Percentiles rank a stretch among this genome's conserved stretches.
phyloP scores from a whole-genome alignment of 2,797 vertebrate genomes.

The Remorina albescens region DNA sequence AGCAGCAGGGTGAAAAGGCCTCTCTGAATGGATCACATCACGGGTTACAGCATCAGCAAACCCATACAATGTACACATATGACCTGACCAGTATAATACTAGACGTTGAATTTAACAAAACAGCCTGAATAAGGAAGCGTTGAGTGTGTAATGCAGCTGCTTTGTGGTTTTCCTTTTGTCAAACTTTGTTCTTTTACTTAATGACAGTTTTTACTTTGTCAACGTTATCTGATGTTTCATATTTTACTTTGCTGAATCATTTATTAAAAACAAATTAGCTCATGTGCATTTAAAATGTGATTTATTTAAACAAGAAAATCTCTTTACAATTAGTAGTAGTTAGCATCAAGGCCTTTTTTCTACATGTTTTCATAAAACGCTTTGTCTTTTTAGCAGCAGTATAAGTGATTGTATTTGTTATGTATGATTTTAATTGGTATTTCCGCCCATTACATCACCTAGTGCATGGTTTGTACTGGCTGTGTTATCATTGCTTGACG shows the following conservation, averaged over 20 bases:
- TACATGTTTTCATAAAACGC: not conserved
- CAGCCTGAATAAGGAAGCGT: not conserved
- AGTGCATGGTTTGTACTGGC: not conserved
- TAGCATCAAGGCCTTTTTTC: not conserved
- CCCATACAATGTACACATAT: not conserved
- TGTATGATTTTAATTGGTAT: not conserved
- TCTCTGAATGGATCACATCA: constrained; percentile 7
- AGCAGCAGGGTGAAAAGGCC: constrained; percentile 16
- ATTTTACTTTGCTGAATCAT: not conserved
- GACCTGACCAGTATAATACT: not conserved
- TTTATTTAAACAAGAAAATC: not conserved
- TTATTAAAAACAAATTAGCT: not conserved
- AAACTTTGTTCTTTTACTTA: not conserved
- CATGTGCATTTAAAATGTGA: not conserved
- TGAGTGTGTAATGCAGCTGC: not conserved
- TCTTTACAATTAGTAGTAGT: not conserved
- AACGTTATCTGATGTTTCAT: not conserved
- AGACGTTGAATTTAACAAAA: constrained; percentile 39
- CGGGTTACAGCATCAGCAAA: constrained; percentile 2
- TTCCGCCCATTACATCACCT: not conserved
- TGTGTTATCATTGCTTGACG: constrained; percentile 3
- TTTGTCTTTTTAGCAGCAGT: not conserved
- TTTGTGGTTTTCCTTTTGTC: not conserved
- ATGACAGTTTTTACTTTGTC: not conserved
- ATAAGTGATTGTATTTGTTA: not conserved